Conservation (phyloP, 2,113 vertebrate genomes). For the Copsychus sechellarum region DNA sequence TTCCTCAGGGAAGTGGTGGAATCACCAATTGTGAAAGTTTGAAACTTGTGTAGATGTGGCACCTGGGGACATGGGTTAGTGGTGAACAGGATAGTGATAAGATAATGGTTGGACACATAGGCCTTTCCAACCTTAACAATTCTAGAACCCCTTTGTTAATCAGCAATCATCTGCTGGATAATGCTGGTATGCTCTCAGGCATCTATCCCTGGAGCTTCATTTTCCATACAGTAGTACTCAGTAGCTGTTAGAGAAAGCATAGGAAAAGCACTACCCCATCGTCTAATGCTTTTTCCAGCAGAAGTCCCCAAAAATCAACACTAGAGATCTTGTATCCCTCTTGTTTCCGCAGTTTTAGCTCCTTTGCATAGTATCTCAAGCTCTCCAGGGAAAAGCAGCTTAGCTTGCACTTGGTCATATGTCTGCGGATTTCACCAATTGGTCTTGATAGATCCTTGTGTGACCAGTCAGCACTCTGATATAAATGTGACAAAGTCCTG, state of each 20-base stretch:
- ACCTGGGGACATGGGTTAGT: not conserved
- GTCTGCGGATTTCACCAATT: slow-evolving; percentile 64
- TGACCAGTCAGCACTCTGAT: slow-evolving; percentile 80
- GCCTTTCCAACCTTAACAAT: not conserved
- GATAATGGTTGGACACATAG: not conserved
- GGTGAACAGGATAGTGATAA: not conserved
- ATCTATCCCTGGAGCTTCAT: not conserved
- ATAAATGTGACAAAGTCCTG: slow-evolving; percentile 82
- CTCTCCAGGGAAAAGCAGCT: slow-evolving; percentile 62
- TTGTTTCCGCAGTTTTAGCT: slow-evolving; percentile 56
- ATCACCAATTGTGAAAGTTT: not conserved
- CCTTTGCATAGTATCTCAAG: slow-evolving; percentile 59
- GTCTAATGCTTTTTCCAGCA: slow-evolving; percentile 69
- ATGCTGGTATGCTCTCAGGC: not conserved
- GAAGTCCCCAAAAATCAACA: slow-evolving; percentile 77
- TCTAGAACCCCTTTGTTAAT: not conserved
- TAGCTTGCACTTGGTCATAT: slow-evolving; percentile 76
- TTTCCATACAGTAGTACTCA: not conserved
- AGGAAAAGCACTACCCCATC: slow-evolving; percentile 2
- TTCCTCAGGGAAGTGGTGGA: not conserved
- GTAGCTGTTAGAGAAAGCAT: not conserved
- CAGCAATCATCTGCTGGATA: not conserved
- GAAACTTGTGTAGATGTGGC: not conserved
- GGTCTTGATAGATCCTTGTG: slow-evolving; percentile 55
- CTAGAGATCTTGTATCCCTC: slow-evolving; percentile 67